Conservation (phyloP, 2,113 vertebrate genomes). For the Myotis yumanensis region DNA sequence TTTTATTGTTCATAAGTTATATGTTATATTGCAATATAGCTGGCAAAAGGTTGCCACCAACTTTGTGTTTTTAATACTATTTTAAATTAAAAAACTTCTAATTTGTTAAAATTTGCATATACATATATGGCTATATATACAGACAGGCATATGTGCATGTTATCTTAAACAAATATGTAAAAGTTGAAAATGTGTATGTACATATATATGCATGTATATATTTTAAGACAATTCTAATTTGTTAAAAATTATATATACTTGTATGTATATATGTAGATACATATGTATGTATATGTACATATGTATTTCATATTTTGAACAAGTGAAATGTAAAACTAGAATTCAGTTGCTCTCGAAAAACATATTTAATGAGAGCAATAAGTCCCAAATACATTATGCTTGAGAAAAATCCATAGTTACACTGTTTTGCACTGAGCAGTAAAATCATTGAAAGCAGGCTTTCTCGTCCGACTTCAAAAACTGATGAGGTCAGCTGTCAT, state of each 20-base stretch:
- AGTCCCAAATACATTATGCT: not conserved
- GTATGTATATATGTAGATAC: not conserved
- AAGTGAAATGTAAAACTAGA: not conserved
- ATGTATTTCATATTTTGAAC: conserved; percentile 34
- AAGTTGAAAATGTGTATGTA: not conserved
- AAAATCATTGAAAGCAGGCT: not conserved
- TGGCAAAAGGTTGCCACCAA: not conserved
- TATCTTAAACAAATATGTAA: conserved; percentile 30
- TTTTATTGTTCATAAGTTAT: not conserved
- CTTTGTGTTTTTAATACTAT: conserved; percentile 35
- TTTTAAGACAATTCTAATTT: conserved; percentile 41
- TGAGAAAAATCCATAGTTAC: not conserved
- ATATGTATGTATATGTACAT: not conserved
- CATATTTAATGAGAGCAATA: not conserved
- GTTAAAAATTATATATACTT: conserved; percentile 38
- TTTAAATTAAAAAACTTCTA: conserved; percentile 31
- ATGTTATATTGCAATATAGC: not conserved
- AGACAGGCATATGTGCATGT: not conserved
- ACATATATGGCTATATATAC: not conserved
- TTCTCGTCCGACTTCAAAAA: not conserved
- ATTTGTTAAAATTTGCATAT: conserved; percentile 7
- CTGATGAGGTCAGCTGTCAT: not conserved
- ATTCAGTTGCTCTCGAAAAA: not conserved
- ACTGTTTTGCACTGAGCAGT: not conserved
- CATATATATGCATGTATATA: not conserved